phyloP scores from a whole-genome alignment of 2,113 vertebrate genomes.

The Oreochromis spilurus region DNA sequence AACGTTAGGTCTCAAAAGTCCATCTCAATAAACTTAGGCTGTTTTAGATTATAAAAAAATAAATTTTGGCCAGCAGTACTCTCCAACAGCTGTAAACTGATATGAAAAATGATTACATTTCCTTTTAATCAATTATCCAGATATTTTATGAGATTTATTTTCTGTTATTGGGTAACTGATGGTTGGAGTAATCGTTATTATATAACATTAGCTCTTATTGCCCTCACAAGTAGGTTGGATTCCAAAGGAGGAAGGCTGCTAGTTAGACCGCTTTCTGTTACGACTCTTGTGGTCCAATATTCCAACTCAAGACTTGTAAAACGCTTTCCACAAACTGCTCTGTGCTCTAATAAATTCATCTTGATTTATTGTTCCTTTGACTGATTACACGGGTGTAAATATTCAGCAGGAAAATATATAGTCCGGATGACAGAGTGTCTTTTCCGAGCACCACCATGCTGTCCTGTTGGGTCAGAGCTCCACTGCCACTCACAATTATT shows the following conservation, averaged over 20 bases:
- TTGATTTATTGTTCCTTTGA: constrained; percentile 63
- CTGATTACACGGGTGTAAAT: constrained; percentile 69
- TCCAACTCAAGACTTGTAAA: constrained; percentile 16
- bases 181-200: neutral
- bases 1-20: neutral
- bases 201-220: neutral
- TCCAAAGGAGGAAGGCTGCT: neutral
- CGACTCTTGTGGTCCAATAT: neutral
- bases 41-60: neutral
- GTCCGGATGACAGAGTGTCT: constrained; percentile 54
- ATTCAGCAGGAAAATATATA: constrained; percentile 62
- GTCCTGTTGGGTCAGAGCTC: constrained; percentile 59
- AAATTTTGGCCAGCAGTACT: neutral
- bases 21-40: neutral
- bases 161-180: neutral
- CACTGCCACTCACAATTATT: constrained; percentile 73
- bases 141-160: neutral
- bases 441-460: constrained; percentile 47
- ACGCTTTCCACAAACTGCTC: constrained; percentile 29
- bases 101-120: neutral
- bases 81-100: neutral
- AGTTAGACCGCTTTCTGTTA: neutral
- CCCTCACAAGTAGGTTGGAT: neutral
- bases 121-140: neutral
- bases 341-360: constrained; percentile 44